Evolutionary conservation across 2,113 vertebrate species (phyloP), one percentile per base, ranked within the genome.

Genomic region (Asarcornis scutulata): DNA sequence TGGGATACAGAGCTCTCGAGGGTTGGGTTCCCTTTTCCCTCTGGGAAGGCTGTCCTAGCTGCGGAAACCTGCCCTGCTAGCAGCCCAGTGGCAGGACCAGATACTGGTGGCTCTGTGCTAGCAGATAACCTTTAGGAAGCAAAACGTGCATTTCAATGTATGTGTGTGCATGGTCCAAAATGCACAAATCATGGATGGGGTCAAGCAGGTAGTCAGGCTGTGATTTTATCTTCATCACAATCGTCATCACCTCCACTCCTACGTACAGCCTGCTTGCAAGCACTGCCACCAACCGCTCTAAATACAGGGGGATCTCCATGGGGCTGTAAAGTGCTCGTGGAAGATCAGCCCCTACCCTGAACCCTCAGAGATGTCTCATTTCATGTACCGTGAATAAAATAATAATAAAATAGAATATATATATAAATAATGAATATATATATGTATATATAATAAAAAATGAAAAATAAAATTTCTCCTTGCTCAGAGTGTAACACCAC

Each of bases 251-350:
- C 63, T 17, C 31, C 20, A 31, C 77, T 44, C 15, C 56, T 21
- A 40, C 50, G 26, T 23, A 27, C 25, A 42, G 62, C 62, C 55
- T 46, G 67, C 60, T 11, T 1, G 27, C 3, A 10, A 60, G 32
- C 10, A 1, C 1, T 5, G 55, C 31, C 0, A 0, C 40, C 56
- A 21, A 58, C 38, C 25, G 42, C 34, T 50, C 63, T 58, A 4
- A 2, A 0, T 7, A 8, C 1, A 2, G 34, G 3, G 71, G 71
- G 72, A 77, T 58, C 71, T 66, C 58, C 1, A 0, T 66, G 34
- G 66, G 78, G 53, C 38, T 36, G 7, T 13, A 53, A 59, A 4
- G 2, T 1, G 20, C 44, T 66, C 6, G 0, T 1, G 9, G 78
- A 52, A 72, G 64, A 32, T 0, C 0, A 18, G 55, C 48, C 27